Conservation (phyloP, 1,140 invertebrate genomes). For the Tetramorium parvispinum region DNA sequence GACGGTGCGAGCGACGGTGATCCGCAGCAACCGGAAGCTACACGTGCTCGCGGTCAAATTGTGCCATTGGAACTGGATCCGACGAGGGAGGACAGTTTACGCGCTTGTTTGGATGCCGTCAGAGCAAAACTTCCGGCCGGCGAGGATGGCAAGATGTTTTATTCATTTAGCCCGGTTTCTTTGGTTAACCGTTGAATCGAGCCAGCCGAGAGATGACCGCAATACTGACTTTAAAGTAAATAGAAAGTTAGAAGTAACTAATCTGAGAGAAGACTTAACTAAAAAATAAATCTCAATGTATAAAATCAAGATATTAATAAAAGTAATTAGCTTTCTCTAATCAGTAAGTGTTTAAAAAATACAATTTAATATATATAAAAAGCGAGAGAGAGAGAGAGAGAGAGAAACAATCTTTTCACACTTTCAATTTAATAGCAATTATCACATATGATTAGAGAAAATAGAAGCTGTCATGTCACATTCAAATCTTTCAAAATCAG, state of each 20-base stretch:
- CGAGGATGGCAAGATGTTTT: conserved; percentile 88
- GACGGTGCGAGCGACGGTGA: neutral
- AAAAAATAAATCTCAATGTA: neutral
- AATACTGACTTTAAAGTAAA: neutral
- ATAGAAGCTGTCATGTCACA: neutral
- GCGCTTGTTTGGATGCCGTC: conserved; percentile 91
- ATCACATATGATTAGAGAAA: neutral
- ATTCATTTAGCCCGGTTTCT: conserved; percentile 16
- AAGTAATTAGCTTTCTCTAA: neutral
- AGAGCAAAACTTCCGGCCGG: conserved; percentile 92
- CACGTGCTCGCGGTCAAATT: conserved; percentile 86
- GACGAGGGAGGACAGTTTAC: conserved; percentile 92
- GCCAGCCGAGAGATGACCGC: neutral
- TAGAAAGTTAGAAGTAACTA: neutral
- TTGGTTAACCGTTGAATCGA: neutral
- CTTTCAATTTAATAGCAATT: neutral
- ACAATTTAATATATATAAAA: conserved; percentile 18
- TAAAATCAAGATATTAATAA: neutral
- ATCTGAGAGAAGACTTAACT: neutral
- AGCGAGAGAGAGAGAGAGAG: neutral
- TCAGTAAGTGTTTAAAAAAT: neutral
- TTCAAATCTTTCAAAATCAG: neutral
- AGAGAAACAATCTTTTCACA: neutral
- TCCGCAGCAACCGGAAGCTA: conserved; percentile 63
- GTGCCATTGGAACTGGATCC: conserved; percentile 91